Conservation (phyloP, 2,113 vertebrate genomes). For the Myotis brandtii region DNA sequence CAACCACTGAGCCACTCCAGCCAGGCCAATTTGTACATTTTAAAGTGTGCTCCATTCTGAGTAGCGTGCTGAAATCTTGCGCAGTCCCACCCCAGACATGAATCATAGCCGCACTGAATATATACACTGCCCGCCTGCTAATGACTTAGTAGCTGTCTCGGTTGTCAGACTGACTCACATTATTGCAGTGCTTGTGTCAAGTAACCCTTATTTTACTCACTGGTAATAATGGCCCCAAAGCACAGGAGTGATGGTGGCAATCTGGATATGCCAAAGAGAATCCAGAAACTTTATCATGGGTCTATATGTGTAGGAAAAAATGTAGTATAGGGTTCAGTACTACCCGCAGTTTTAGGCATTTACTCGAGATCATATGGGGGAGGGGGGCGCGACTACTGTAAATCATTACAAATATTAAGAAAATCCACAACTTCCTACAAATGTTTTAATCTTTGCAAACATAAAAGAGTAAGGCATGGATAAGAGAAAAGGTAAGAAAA, state of each 20-base stretch:
- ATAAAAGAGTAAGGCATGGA: not conserved
- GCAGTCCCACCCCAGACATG: not conserved
- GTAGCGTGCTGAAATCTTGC: not conserved
- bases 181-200: too few relatives aligned
- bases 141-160: not conserved
- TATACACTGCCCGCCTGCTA: not conserved
- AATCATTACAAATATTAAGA: conserved; percentile 17
- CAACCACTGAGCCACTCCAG: too few relatives aligned
- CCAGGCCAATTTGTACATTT: not conserved
- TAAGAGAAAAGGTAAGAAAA: not conserved
- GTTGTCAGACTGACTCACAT: not conserved
- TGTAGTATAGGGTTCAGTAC: not conserved
- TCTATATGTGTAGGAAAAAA: not conserved
- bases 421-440: conserved; percentile 24
- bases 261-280: not conserved
- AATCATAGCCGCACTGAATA: too few relatives aligned
- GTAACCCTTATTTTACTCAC: not conserved
- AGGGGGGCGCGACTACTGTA: not conserved
- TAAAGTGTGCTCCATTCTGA: not conserved
- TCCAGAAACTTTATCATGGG: not conserved
- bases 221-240: not conserved
- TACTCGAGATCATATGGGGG: not conserved
- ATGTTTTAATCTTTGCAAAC: not conserved
- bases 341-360: not conserved
- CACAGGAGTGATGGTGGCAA: not conserved